Evolutionary conservation across 2,888 invertebrate genomes (phyloP).

Genomic region (Rhagophthalmus giganteus): DNA sequence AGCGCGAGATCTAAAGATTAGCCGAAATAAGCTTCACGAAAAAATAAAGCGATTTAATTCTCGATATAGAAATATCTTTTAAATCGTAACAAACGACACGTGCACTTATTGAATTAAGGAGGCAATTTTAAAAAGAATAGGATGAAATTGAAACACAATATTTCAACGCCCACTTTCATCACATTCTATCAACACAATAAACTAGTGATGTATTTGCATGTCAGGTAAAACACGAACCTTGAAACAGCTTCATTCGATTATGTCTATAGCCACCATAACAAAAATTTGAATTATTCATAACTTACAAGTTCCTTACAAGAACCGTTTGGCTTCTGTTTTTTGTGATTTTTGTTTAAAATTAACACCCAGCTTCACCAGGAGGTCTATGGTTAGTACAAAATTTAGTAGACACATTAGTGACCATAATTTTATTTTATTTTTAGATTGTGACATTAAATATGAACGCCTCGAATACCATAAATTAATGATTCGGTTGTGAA

Average conservation of each 20-base stretch:
- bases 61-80: not conserved
- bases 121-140: constrained; percentile 27
- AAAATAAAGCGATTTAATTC: constrained; percentile 1
- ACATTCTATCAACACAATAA: constrained; percentile 33
- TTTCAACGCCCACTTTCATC: constrained; percentile 38
- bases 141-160: constrained; percentile 25
- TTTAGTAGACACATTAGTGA: constrained; percentile 11
- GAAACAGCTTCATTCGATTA: constrained; percentile 37
- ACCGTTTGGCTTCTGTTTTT: constrained; percentile 16
- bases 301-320: constrained; percentile 5
- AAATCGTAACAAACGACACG: constrained; percentile 8
- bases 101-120: constrained; percentile 22
- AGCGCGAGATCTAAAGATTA: constrained; percentile 12
- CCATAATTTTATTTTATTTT: constrained; percentile 12
- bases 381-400: constrained; percentile 10
- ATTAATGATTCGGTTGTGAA: constrained; percentile 9
- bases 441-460: constrained; percentile 8
- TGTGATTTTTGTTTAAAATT: constrained; percentile 3
- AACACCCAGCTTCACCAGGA: constrained; percentile 7
- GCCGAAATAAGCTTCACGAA: constrained; percentile 1
- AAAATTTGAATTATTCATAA: constrained; percentile 43
- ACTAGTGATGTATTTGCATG: constrained; percentile 38
- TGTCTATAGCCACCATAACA: constrained; percentile 22
- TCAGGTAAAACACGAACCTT: constrained; percentile 34
- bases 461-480: not conserved